A percentile compares a stretch with the other conserved stretches of the same genome.
phyloP scores from a whole-genome alignment of 2,888 invertebrate genomes.

The Arenicola marina region DNA sequence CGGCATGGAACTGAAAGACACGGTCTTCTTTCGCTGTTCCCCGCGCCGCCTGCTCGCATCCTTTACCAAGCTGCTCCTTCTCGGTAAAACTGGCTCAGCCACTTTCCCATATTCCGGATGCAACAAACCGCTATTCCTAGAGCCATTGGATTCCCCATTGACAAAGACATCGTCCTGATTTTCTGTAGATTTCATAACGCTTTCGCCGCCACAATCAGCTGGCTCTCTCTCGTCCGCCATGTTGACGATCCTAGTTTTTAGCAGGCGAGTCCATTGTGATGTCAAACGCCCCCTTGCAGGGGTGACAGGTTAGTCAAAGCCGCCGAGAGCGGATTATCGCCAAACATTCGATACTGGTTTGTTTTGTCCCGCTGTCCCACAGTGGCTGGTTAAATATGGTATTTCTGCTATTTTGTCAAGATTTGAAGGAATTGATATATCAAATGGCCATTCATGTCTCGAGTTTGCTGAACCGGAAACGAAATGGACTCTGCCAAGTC shows the following conservation, averaged over 20 bases:
- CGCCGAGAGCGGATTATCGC: too few relatives aligned
- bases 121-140: constrained; percentile 18
- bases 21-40: constrained; percentile 60
- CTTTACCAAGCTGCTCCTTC: constrained; percentile 60
- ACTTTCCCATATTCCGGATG: constrained; percentile 25
- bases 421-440: too few relatives aligned
- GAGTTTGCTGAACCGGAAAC: too few relatives aligned
- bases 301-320: neutral
- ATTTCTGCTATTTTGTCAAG: too few relatives aligned
- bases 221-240: constrained; percentile 24
- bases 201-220: neutral
- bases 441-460: too few relatives aligned
- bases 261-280: constrained; percentile 1
- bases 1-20: constrained; percentile 62
- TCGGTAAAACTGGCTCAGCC: constrained; percentile 34
- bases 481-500: too few relatives aligned
- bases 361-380: too few relatives aligned
- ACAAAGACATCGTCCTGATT: constrained; percentile 26
- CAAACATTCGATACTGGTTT: too few relatives aligned
- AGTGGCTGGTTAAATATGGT: too few relatives aligned
- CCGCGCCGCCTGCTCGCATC: constrained; percentile 44
- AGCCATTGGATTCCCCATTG: constrained; percentile 26
- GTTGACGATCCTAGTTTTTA: constrained; percentile 13
- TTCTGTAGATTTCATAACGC: constrained; percentile 4
- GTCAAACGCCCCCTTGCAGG: neutral